phyloP scores from a whole-genome alignment of 1,140 invertebrate genomes.

The Drosophila obscura region DNA sequence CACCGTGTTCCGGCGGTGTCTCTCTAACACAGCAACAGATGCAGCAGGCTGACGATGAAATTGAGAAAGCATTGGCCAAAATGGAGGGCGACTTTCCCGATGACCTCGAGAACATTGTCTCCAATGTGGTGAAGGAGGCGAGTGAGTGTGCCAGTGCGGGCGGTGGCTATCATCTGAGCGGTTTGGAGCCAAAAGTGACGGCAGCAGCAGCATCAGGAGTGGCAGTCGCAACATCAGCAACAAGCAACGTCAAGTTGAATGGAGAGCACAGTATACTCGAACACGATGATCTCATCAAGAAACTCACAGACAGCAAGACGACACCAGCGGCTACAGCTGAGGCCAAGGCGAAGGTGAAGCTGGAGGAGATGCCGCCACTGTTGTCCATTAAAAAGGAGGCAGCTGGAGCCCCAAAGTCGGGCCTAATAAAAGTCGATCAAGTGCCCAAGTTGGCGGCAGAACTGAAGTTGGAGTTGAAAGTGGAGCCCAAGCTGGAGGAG shows the following conservation, averaged over 20 bases:
- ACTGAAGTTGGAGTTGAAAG: constrained; percentile 23
- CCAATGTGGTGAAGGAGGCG: constrained; percentile 52
- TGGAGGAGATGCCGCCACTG: constrained; percentile 49
- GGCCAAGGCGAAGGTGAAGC: constrained; percentile 50
- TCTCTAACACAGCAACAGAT: constrained; percentile 79
- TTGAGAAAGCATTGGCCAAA: constrained; percentile 87
- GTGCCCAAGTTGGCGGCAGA: constrained; percentile 28
- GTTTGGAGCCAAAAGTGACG: constrained; percentile 30
- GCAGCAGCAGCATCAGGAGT: constrained; percentile 8
- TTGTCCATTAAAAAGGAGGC: constrained; percentile 47
- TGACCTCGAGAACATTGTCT: constrained; percentile 60
- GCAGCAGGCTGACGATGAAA: constrained; percentile 85
- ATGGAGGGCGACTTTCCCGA: constrained; percentile 86
- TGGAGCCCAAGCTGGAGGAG: constrained; percentile 29
- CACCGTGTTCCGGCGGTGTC: constrained; percentile 33
- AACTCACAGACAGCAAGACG: constrained; percentile 63
- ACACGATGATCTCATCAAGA: constrained; percentile 80
- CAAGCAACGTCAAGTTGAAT: constrained; percentile 58
- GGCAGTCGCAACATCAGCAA: constrained; percentile 24
- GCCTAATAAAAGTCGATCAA: constrained; percentile 12
- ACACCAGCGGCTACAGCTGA: constrained; percentile 17
- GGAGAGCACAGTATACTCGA: constrained; percentile 74
- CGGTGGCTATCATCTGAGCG: constrained; percentile 12
- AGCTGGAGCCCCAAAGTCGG: background rate
- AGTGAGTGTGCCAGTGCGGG: constrained; percentile 20